These are phyloP conservation scores for Nysson spinosus DNA, from an alignment of 2,888 invertebrate genomes.

Conservation along the genomic window DNA sequence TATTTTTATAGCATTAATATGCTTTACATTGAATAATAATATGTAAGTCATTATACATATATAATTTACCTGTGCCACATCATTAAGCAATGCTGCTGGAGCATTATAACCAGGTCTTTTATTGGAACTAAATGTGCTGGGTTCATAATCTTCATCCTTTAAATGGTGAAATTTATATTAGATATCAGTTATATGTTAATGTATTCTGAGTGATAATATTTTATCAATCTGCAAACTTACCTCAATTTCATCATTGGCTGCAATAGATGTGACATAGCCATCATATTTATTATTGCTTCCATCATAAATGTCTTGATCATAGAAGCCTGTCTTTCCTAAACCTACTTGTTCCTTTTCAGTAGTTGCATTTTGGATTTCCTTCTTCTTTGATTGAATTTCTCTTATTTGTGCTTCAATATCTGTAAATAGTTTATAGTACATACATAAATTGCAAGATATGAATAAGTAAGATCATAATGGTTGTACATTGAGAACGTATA, in stretches of 20 bases:
- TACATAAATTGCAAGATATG: neutral
- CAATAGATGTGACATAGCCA: conserved; percentile 97
- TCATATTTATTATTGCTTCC: conserved; percentile 89
- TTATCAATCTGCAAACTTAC: conserved; percentile 63
- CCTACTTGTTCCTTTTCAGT: conserved; percentile 87
- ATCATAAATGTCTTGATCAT: conserved; percentile 96
- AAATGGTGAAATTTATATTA: conserved; percentile 43
- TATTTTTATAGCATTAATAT: neutral
- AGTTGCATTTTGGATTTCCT: conserved; percentile 83
- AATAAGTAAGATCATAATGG: neutral
- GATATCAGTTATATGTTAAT: neutral
- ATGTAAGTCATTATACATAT: neutral
- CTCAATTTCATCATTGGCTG: conserved; percentile 96
- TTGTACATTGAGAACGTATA: neutral
- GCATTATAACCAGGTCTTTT: conserved; percentile 90
- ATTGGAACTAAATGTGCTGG: conserved; percentile 83
- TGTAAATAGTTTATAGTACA: conserved; percentile 74
- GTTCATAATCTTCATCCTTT: conserved; percentile 92
- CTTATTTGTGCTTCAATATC: conserved; percentile 97
- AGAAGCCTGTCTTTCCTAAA: conserved; percentile 88
- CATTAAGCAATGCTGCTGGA: conserved; percentile 92
- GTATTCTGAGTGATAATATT: conserved; percentile 1
- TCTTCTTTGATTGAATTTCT: conserved; percentile 93
- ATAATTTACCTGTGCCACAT: conserved; percentile 87
- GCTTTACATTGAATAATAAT: conserved; percentile 1